phyloP scores from a whole-genome alignment of 2,113 vertebrate genomes.

The Riparia riparia region DNA sequence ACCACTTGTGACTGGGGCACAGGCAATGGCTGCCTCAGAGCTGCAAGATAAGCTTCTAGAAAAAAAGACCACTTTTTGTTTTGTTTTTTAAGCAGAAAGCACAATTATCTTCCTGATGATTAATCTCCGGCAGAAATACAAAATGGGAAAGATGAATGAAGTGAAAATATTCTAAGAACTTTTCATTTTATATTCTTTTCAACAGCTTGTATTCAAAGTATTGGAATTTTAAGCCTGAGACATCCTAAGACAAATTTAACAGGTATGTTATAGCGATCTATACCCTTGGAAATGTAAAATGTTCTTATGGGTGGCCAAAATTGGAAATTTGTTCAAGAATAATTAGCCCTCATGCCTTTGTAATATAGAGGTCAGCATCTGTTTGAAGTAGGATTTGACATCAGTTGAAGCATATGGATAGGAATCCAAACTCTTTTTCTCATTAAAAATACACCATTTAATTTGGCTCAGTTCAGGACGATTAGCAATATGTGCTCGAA shows the following conservation, averaged over 20 bases:
- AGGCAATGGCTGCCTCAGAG: not conserved
- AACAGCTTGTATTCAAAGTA: not conserved
- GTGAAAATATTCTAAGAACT: not conserved
- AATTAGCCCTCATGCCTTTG: conserved; percentile 37
- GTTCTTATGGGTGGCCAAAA: not conserved
- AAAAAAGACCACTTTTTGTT: not conserved
- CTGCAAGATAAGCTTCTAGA: not conserved
- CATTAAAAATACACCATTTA: conserved; percentile 68
- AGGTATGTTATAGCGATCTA: not conserved
- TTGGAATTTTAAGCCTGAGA: not conserved
- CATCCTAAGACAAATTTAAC: not conserved
- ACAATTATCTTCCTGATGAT: conserved; percentile 1
- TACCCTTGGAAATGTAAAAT: not conserved
- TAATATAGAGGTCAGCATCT: conserved; percentile 66
- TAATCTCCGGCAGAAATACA: not conserved
- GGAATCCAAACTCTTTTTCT: conserved; percentile 59
- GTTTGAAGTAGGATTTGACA: conserved; percentile 59
- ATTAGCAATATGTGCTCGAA: conserved; percentile 46
- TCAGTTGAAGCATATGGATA: conserved; percentile 58
- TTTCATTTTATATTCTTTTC: not conserved
- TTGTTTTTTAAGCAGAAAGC: not conserved
- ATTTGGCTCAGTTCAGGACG: conserved; percentile 50
- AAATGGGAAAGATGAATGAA: not conserved
- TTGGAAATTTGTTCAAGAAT: not conserved
- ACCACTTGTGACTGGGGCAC: not conserved